Evolutionary conservation across 2,888 invertebrate species (phyloP), one percentile per base, ranked within the genome.

Genomic region (Volucella inflata): DNA sequence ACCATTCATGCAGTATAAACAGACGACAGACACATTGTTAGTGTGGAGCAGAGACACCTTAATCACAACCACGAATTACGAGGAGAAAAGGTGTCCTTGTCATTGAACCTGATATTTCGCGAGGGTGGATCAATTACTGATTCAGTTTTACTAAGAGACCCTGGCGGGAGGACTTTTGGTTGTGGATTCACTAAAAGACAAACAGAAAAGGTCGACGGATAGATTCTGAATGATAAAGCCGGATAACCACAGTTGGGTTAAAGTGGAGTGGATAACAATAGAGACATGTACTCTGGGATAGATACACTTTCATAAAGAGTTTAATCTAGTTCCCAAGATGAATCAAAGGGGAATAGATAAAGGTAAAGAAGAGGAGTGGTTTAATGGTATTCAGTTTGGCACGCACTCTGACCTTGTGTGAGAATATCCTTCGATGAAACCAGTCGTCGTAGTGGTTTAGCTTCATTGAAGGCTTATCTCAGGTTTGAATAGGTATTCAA

Each of bases 241-340:
- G 76, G 64, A 76, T 70, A 76, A 81, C 81, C 76, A 76, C 62
- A 74, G 59, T 53, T 80, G 75, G 46, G 67, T 74, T 65, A 68
- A 70, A 76, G 76, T 50, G 48, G 76, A 76, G 38, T 76, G 50
- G 70, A 76, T 81, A 64, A 70, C 21, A 21, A 21, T 3, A 21
- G 21, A 21, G 21, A 21, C 21, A 21, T 2, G 21, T 21, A 21
- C 21, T 21, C 21, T 21, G 2, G 21, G 2, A 21, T 1, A 2
- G 21, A 21, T 21, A 21, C 21, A 21, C 21, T 3, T 21, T 1
- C 4, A 21, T 0, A 21, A 21, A 21, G 21, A 4, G 21, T 21
- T 0, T 21, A 21, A 30, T 30, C 6, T 30, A 30, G 6, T 30
- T 30, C 6, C 6, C 6, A 6, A 0, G 30, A 30, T 30, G 30